Percentiles rank a stretch among this genome's conserved stretches.
Conservation (phyloP, 1,140 invertebrate species). For the Chrysopa pallens region DNA sequence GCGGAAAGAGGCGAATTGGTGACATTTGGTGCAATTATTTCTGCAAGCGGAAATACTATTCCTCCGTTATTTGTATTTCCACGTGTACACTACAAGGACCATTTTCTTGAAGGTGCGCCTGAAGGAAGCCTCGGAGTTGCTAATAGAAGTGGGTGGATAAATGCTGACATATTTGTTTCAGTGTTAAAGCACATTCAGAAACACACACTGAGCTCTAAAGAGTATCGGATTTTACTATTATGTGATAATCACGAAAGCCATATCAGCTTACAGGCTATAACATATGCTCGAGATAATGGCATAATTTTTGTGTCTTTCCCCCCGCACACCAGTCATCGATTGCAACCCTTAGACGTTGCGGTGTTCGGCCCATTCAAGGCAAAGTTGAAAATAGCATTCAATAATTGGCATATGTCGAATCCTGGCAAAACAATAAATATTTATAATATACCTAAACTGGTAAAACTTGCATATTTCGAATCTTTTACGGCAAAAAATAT, state of each 20-base stretch:
- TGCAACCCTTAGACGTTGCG: conserved; percentile 17
- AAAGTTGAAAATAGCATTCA: conserved; percentile 10
- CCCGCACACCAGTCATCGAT: conserved; percentile 11
- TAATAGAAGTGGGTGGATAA: too few relatives aligned
- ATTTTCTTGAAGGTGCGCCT: too few relatives aligned
- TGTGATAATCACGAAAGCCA: too few relatives aligned
- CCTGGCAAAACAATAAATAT: conserved; percentile 12
- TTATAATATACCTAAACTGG: conserved; percentile 16
- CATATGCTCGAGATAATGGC: conserved; percentile 13
- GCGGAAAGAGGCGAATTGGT: conserved; percentile 20
- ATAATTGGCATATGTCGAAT: conserved; percentile 8
- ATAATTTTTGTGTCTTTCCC: conserved; percentile 17
- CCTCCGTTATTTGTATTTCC: conserved; percentile 21
- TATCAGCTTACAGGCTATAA: too few relatives aligned
- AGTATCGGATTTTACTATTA: too few relatives aligned
- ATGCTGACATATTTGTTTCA: too few relatives aligned
- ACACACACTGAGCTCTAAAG: too few relatives aligned
- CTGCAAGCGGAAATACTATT: conserved; percentile 19
- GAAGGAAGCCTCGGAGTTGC: too few relatives aligned
- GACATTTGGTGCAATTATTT: conserved; percentile 19
- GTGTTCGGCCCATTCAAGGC: conserved; percentile 20
- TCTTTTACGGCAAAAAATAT: conserved; percentile 16
- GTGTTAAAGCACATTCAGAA: too few relatives aligned
- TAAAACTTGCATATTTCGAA: conserved; percentile 17
- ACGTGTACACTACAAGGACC: conserved; percentile 15